Evolutionary conservation across 2,888 invertebrate species (phyloP), one percentile per base, ranked within the genome.

Genomic region (Orgyia antiqua): DNA sequence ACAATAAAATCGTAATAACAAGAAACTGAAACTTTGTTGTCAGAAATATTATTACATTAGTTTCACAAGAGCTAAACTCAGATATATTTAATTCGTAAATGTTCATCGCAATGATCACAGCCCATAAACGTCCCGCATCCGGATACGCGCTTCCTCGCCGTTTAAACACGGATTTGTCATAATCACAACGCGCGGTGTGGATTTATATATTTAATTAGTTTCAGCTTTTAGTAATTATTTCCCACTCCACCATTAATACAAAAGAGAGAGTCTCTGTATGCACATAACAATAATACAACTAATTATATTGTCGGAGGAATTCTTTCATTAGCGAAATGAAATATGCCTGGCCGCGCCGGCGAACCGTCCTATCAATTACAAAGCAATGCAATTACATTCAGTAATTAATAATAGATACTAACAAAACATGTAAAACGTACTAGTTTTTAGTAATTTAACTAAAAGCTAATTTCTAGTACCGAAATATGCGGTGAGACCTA

Each of bases 261-360:
- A 23, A 10, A 23, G 10, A 23, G 20, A n/a, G 2, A 10, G 8
- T 23, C 23, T 23, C 3, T 20, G 18, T 18, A 20, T 9, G 9
- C 9, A 20, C 24, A 33, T 40, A 35, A 51, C 39, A 51, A 54
- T 51, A 51, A 51, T 33, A 45, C 37, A 38, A 51, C 43, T 44
- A 54, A 52, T 50, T 47, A 47, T 42, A 33, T 27, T 32, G 43
- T 29, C 35, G 40, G 31, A 43, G 50, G 6, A 41, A 45, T 50
- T 47, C 45, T 55, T 47, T 55, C 53, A 55, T 52, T 52, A 55
- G 42, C 39, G 33, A 49, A 51, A 55, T 54, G 50, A 55, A 51
- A 52, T 48, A 48, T 53, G 48, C 36, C 37, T 34, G 32, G 27
- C 39, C 24, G 37, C 15, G 27, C 43, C 21, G 48, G 35, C 45